Conservation (phyloP, 2,888 invertebrate species). For the Aphelenchoides bicaudatus region DNA sequence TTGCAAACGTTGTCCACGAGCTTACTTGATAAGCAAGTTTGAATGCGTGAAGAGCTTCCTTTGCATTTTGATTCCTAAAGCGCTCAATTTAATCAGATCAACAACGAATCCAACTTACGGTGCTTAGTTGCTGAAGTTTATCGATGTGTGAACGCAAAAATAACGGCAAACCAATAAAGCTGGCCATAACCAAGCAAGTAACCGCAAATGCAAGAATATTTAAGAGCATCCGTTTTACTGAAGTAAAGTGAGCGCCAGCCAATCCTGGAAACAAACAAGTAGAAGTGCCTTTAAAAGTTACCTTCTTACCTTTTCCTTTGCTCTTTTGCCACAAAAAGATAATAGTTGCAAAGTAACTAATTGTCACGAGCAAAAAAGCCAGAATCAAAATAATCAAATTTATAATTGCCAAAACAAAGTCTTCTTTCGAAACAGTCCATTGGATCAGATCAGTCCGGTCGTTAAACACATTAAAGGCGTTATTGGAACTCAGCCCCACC, state of each 20-base stretch:
- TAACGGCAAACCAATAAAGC: slow-evolving; percentile 36
- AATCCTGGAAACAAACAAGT: slow-evolving; percentile 23
- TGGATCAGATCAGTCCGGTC: slow-evolving; percentile 33
- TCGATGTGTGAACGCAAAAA: slow-evolving; percentile 35
- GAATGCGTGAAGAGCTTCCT: slow-evolving; percentile 30
- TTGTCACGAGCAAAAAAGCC: slow-evolving; percentile 33
- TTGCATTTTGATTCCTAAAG: too few relatives aligned
- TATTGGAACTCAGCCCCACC: slow-evolving; percentile 36
- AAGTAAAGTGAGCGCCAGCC: slow-evolving; percentile 30
- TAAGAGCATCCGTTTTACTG: slow-evolving; percentile 31
- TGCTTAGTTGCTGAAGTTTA: slow-evolving; percentile 26
- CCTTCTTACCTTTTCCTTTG: slow-evolving; percentile 23
- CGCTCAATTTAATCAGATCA: slow-evolving; percentile 27
- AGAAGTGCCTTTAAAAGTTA: not conserved
- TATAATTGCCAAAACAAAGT: slow-evolving; percentile 36
- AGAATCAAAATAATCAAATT: slow-evolving; percentile 36
- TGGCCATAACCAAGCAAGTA: slow-evolving; percentile 39
- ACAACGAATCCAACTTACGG: slow-evolving; percentile 23
- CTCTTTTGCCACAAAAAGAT: slow-evolving; percentile 34
- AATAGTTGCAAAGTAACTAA: slow-evolving; percentile 34
- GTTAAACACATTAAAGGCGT: slow-evolving; percentile 41
- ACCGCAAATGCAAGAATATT: slow-evolving; percentile 36
- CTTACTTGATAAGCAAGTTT: slow-evolving; percentile 36
- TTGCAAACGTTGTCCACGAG: slow-evolving; percentile 37
- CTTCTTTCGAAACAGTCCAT: slow-evolving; percentile 31